Evolutionary conservation across 2,113 vertebrate genomes (phyloP), one percentile per base, ranked within the genome.

Genomic region (Tragelaphus scriptus): DNA sequence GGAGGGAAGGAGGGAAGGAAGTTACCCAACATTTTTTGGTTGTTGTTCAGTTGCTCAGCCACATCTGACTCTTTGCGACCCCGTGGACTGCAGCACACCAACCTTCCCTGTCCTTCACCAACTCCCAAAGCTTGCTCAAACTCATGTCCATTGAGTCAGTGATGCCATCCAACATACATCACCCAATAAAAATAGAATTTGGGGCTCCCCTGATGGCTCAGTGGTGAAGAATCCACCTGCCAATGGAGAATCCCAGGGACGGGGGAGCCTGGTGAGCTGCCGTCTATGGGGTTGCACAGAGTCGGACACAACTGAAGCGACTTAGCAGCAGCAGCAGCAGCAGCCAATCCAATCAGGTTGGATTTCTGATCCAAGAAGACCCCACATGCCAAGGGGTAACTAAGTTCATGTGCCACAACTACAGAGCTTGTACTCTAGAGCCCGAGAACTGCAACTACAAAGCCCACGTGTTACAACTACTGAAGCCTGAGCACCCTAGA

Each of bases 391-490:
- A 40, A 44, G 71, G 23, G 44, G 71, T 26, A 44, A 44, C 36
- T 3, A 26, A 44, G 71, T 44, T 23, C 71, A 77, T 3, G 36
- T 44, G 23, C 71, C 36, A 44, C 36, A 44, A 14, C 71, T 44
- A 7, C 2, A 25, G 12, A 7, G 6, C 21, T 40, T 75, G 36
- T 25, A 21, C 36, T 44, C 71, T 75, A 25, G 21, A 40, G 36
- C 21, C 36, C 11, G 1, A 44, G 71, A 14, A 14, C 36, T 13
- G 36, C 36, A 75, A 7, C 71, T 25, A 2, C 11, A 25, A 44
- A 0, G 28, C 36, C 36, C 36, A 25, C 21, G 0, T 6, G 71
- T 7, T 21, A 75, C 36, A 44, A 2, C 11, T 1, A 7, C 36
- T 44, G 21, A 25, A 25, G 21, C 71, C 71, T 44, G 36, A 25